Percentiles rank a stretch among this genome's conserved stretches.
phyloP scores from a whole-genome alignment of 2,113 vertebrate genomes.

The Promerops cafer region DNA sequence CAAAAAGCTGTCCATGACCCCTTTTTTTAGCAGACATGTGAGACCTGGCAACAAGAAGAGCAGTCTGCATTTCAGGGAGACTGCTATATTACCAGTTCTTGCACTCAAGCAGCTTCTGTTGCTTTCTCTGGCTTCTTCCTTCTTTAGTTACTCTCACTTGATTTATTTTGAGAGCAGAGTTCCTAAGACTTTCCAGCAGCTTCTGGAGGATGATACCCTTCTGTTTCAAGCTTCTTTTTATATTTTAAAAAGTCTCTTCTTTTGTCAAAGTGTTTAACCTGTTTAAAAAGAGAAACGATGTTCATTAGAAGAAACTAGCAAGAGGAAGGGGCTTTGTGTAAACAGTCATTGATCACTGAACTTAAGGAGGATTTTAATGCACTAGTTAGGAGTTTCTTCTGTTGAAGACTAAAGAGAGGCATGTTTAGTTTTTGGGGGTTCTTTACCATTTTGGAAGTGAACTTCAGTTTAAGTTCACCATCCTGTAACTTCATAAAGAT shows the following conservation, averaged over 20 bases:
- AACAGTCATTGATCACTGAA: not conserved
- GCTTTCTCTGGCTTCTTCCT: not conserved
- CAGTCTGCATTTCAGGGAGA: not conserved
- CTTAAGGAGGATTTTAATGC: not conserved
- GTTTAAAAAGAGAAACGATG: not conserved
- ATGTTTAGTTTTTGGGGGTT: accelerated
- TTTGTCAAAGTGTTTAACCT: conserved; percentile 93
- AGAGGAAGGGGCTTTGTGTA: not conserved
- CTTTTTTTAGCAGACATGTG: not conserved
- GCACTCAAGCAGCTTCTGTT: not conserved
- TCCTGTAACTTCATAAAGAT: not conserved
- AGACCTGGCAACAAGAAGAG: not conserved
- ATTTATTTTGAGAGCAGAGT: not conserved
- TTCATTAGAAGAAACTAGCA: not conserved
- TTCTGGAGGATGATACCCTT: conserved; percentile 74
- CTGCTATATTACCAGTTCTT: not conserved
- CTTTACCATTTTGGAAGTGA: not conserved
- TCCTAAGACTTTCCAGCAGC: conserved; percentile 68
- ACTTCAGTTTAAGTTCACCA: not conserved
- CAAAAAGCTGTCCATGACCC: not conserved
- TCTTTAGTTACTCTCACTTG: not conserved
- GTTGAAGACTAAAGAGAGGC: not conserved
- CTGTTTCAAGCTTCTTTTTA: conserved; percentile 82
- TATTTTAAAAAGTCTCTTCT: conserved; percentile 93
- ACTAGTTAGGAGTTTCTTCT: not conserved